phyloP scores from a whole-genome alignment of 2,797 vertebrate species.

The Microctenopoma steveboyesi region DNA sequence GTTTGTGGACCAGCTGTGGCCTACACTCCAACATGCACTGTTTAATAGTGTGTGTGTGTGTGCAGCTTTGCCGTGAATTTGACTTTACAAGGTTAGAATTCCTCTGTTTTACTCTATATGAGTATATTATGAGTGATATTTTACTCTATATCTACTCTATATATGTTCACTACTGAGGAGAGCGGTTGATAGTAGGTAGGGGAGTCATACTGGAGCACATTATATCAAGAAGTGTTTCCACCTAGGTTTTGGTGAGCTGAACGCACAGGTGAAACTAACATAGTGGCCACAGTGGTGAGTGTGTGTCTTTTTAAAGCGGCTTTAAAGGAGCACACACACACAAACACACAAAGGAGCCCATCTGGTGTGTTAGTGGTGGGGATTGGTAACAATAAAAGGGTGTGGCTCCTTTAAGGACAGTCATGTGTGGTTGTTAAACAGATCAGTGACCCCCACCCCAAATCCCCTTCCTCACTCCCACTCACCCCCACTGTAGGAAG shows the following conservation, averaged over 20 bases:
- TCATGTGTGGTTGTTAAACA: constrained; percentile 62
- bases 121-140: too few relatives aligned
- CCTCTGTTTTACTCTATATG: too few relatives aligned
- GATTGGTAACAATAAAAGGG: constrained; percentile 65
- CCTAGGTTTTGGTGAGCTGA: too few relatives aligned
- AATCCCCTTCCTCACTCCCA: not conserved
- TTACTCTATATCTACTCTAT: too few relatives aligned
- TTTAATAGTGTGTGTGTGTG: too few relatives aligned
- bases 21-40: too few relatives aligned
- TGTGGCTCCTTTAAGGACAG: constrained; percentile 76
- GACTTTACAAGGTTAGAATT: too few relatives aligned
- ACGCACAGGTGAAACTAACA: not conserved
- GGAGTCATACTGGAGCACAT: too few relatives aligned
- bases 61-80: too few relatives aligned
- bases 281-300: not conserved
- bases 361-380: constrained; percentile 17
- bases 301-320: not conserved
- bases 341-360: constrained; percentile 3
- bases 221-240: too few relatives aligned
- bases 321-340: not conserved
- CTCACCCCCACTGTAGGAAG: constrained; percentile 31
- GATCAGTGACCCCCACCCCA: constrained; percentile 55
- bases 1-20: not conserved
- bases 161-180: too few relatives aligned
- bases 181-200: too few relatives aligned